Percentiles rank a stretch among this genome's conserved stretches.
Conservation (phyloP, 64 coral and sea anemone genomes). For the Cladopsammia gracilis region DNA sequence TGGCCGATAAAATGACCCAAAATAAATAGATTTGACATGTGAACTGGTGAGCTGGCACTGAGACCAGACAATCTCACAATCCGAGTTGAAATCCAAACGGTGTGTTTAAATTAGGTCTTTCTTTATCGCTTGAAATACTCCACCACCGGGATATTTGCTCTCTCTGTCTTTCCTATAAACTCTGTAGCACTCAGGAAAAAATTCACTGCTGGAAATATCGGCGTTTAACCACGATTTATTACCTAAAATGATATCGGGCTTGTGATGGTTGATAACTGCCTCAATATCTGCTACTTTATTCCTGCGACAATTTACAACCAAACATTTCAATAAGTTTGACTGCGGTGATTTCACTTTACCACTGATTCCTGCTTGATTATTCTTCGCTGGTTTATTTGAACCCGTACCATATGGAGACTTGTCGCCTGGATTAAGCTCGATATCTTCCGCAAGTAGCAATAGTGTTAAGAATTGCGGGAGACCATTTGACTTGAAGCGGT, state of each 20-base stretch:
- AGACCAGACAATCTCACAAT: constrained; percentile 53
- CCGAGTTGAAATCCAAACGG: constrained; percentile 33
- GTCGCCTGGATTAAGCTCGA: too few species aligned
- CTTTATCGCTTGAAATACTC: constrained; percentile 56
- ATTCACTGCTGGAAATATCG: neutral
- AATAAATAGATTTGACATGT: constrained; percentile 1
- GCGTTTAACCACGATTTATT: constrained; percentile 45
- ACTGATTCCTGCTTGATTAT: too few species aligned
- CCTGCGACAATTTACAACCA: constrained; percentile 55
- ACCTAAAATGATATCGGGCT: constrained; percentile 38
- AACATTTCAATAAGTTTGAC: neutral
- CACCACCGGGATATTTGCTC: neutral
- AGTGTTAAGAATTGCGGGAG: too few species aligned
- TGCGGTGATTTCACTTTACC: too few species aligned
- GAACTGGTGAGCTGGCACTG: constrained; percentile 36
- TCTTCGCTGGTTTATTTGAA: too few species aligned
- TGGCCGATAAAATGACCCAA: constrained; percentile 47
- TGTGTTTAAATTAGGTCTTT: constrained; percentile 13
- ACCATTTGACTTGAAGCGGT: too few species aligned
- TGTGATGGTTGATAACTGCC: constrained; percentile 20
- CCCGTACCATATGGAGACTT: too few species aligned
- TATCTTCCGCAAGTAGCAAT: too few species aligned
- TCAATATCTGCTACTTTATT: constrained; percentile 62
- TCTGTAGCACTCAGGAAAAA: constrained; percentile 1
- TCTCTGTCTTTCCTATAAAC: constrained; percentile 33